These are phyloP conservation scores for Triplophysa yarkandensis DNA, from an alignment of 2,797 vertebrate species.

Conservation along the genomic window DNA sequence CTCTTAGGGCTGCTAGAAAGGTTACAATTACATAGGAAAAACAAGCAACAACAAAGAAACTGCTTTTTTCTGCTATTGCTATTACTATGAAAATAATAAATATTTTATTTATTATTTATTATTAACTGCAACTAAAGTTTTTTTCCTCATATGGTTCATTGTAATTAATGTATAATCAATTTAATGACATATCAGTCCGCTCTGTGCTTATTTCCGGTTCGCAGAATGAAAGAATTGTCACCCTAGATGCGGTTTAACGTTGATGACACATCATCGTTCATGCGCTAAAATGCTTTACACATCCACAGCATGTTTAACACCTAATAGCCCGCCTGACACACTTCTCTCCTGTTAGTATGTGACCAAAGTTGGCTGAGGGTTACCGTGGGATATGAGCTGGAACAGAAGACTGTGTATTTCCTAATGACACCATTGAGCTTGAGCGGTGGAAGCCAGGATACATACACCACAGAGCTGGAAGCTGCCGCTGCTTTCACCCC, in stretches of 20 bases:
- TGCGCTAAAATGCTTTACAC: background rate
- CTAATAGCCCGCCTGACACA: conserved; percentile 16
- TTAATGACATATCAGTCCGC: background rate
- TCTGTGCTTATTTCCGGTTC: background rate
- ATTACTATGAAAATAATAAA: too few relatives aligned
- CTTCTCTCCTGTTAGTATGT: conserved; percentile 3
- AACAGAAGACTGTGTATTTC: conserved; percentile 98
- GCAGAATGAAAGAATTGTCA: background rate
- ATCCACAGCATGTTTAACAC: conserved; percentile 15
- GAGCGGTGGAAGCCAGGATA: conserved; percentile 95
- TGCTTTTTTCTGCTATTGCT: too few relatives aligned
- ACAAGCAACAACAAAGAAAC: too few relatives aligned
- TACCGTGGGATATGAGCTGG: conserved; percentile 95
- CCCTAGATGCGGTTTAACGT: background rate
- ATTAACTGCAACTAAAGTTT: background rate
- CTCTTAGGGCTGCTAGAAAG: too few relatives aligned
- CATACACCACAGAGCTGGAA: conserved; percentile 90
- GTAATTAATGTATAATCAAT: background rate
- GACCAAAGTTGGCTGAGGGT: conserved; percentile 41
- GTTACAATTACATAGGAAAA: too few relatives aligned
- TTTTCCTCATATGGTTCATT: background rate
- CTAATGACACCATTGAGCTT: conserved; percentile 96
- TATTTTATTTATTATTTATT: too few relatives aligned
- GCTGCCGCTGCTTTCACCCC: conserved; percentile 96
- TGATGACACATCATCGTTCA: background rate